A percentile compares a stretch with the other conserved stretches of the same genome.
Conservation (phyloP, 2,797 vertebrate genomes). For the Premnoplex brunnescens region DNA sequence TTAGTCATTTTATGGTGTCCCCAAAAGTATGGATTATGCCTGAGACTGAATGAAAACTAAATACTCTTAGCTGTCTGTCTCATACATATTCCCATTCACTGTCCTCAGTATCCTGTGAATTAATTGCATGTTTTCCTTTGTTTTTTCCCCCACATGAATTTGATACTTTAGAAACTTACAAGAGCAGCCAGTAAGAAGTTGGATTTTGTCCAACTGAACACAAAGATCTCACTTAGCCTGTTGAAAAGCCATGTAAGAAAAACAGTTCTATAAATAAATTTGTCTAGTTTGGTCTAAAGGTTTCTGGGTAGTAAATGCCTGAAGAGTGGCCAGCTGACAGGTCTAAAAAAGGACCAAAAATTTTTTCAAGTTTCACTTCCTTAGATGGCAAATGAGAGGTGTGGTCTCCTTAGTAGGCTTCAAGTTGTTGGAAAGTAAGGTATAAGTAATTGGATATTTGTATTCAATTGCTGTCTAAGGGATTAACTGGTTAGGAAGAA, state of each 20-base stretch:
- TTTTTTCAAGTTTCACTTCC: background rate
- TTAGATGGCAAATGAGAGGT: background rate
- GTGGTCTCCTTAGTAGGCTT: background rate
- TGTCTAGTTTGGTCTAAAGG: background rate
- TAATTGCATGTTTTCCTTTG: background rate
- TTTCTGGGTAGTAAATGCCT: background rate
- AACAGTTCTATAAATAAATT: background rate
- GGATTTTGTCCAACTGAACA: background rate
- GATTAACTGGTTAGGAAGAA: background rate
- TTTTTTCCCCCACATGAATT: fast-evolving
- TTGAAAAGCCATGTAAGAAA: background rate
- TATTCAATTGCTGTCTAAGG: background rate
- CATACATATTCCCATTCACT: background rate
- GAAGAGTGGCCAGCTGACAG: background rate
- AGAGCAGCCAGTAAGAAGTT: background rate
- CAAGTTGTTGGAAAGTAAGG: background rate
- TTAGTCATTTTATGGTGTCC: background rate
- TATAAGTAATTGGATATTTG: background rate
- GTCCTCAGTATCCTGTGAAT: background rate
- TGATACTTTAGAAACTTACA: background rate
- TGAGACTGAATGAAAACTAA: background rate
- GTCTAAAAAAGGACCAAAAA: background rate
- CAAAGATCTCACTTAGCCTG: background rate
- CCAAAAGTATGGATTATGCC: background rate
- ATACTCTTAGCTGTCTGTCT: background rate